Evolutionary conservation across 2,797 vertebrate species (phyloP).

Genomic region (Cryptoprocta ferox): DNA sequence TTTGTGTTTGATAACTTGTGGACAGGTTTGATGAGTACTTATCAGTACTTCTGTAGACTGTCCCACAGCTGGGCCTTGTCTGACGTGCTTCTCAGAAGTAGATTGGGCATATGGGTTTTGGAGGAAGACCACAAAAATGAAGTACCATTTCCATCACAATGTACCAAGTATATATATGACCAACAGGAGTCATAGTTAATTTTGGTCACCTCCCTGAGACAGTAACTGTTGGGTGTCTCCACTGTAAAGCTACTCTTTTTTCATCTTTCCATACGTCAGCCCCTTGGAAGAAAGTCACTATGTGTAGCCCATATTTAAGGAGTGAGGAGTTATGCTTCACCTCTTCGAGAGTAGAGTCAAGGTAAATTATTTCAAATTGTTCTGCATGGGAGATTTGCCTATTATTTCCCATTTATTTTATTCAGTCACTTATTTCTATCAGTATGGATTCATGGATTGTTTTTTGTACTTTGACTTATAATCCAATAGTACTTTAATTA

Average conservation of each 20-base stretch:
- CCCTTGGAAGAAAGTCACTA: not conserved
- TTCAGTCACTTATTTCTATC: not conserved
- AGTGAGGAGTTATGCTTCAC: not conserved
- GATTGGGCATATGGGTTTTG: not conserved
- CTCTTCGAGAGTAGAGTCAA: not conserved
- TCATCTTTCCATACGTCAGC: too few relatives aligned
- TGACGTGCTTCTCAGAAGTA: not conserved
- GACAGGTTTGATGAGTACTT: not conserved
- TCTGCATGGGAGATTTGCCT: not conserved
- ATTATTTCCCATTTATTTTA: not conserved
- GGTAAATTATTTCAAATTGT: not conserved
- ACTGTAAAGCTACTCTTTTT: not conserved
- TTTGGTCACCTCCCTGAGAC: not conserved
- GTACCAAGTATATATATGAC: too few relatives aligned
- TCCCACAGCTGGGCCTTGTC: not conserved
- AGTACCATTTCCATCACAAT: not conserved
- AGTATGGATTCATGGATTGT: not conserved
- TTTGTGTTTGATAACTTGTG: not conserved
- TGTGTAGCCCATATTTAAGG: not conserved
- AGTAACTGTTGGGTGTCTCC: not conserved
- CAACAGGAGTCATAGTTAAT: not conserved
- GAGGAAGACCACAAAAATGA: not conserved
- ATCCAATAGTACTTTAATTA: not conserved
- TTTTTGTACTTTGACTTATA: not conserved
- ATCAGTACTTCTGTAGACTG: not conserved